Base-by-base conservation (phyloP, 2,113 vertebrate genomes). In the Ginglymostoma cirratum region DNA sequence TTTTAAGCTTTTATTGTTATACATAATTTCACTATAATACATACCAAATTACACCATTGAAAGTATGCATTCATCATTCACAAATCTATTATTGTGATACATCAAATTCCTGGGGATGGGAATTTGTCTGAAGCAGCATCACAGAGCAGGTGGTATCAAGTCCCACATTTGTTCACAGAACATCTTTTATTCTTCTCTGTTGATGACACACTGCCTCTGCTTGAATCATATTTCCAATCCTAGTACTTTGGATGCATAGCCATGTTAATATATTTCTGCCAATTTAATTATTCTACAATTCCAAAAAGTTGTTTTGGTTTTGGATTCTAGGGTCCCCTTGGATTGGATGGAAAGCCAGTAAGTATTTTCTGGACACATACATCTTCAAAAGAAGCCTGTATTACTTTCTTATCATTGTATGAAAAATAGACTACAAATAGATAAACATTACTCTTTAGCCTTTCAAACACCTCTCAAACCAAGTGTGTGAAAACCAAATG, bases 331-430 rank as follows among this genome's bases (percentile, higher is more conserved):
- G 99, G 99, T 93, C 99, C 99, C 12, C 98, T 99, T 96, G 99
- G 99, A 96, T 97, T 99, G 98, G 99, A 99, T 97, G 99, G 99
- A 96, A 99, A 99, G 97, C 98, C 99, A 24, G 99, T 99, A 98
- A 99, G 99, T 99, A 97, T 96, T 95, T 24, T 96, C 34, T 55
- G 85, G 61, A 76, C 48, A 61, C 19, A 5, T 52, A 19, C 61
- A 1, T 94, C 7, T 83, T 96, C 95, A 55, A 93, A 90, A 66
- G 66, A 90, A 95, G 27, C n/a, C 78, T 96, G 95, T 72, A 87
- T 93, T 95, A 95, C 55, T 96, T 94, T 55, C 52, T 87, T 96
- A 96, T 95, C 85, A 17, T 96, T 96, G 96, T 96, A 96, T 27
- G 72, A 93, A 83, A 38, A 69, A 27, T 42, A 69, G 5, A 52